Evolutionary conservation across 2,888 invertebrate genomes (phyloP), one percentile per base, ranked within the genome.

Genomic region (Fabriciana adippe): DNA sequence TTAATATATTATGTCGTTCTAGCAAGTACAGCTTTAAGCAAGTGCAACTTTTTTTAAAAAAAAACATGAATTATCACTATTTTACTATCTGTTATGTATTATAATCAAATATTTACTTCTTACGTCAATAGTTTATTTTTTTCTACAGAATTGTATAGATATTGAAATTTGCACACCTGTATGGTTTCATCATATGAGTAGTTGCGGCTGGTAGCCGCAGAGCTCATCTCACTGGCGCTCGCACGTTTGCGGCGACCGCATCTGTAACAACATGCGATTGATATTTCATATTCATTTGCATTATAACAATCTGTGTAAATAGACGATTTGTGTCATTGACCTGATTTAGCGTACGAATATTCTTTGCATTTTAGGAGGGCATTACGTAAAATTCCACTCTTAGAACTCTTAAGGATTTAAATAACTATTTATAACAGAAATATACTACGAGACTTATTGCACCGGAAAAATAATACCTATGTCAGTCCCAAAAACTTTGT

Each of bases 131-230:
- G 11, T 41, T 41, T 3, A 41, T 26, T 6, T 26, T 56, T 51
- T 57, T 21, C n/a, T 15, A 3, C 6, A 18, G 11, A 21, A 18
- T 74, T 64, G 74, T 54, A 74, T 79, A 80, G 21, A 70, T 51
- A 57, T 53, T 80, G 76, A 26, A 67, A 26, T 57, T 18, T 77
- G 2, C 13, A 11, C 48, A 91, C 92, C 86, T 90, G 91, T 81
- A 93, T 85, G 53, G 92, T 93, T 78, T 93, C 91, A 84, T 92
- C 91, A 76, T 88, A 91, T 67, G 91, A 88, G 79, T 90, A 92
- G 77, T 84, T 87, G 80, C 85, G 85, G 79, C 85, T 81, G 53
- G 84, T 75, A 60, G 83, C 85, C 83, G 83, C 86, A 74, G 85
- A 82, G 81, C 84, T 88, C 90, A 90, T 90, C 80, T 91, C 90